These are phyloP conservation scores for Molossus molossus DNA, from an alignment of 2,797 vertebrate species.

Conservation along the genomic window DNA sequence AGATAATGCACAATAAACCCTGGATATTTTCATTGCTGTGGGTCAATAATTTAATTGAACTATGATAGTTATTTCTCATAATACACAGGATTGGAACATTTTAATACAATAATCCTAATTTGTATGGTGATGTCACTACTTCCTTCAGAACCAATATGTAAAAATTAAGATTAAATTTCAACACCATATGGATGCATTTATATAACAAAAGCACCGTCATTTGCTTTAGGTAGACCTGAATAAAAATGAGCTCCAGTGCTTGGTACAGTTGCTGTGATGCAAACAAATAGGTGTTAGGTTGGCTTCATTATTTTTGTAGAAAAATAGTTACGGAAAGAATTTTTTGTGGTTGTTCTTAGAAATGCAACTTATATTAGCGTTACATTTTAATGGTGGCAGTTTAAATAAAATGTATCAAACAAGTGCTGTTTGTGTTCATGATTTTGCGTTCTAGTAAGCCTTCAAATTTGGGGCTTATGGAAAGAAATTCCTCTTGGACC, in stretches of 20 bases:
- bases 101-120: constrained; percentile 75
- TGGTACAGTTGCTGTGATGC: constrained; percentile 44
- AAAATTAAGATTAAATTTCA: constrained; percentile 68
- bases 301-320: constrained; percentile 59
- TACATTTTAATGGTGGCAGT: background rate
- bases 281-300: background rate
- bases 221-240: background rate
- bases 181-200: background rate
- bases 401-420: constrained; percentile 2
- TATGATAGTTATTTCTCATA: constrained; percentile 61
- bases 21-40: constrained; percentile 61
- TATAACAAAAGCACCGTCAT: background rate
- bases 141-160: constrained; percentile 57
- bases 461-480: constrained; percentile 21
- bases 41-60: constrained; percentile 77
- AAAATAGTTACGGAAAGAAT: constrained; percentile 54
- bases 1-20: constrained; percentile 75
- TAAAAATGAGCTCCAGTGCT: background rate
- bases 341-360: constrained; percentile 51
- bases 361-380: background rate
- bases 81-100: constrained; percentile 56
- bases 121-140: constrained; percentile 73
- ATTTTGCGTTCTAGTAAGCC: constrained; percentile 6
- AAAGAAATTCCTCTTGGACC: background rate
- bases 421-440: constrained; percentile 23